A percentile compares a stretch with the other conserved stretches of the same genome.
phyloP scores from a whole-genome alignment of 2,888 invertebrate species.

The Balanococcus diminutus region DNA sequence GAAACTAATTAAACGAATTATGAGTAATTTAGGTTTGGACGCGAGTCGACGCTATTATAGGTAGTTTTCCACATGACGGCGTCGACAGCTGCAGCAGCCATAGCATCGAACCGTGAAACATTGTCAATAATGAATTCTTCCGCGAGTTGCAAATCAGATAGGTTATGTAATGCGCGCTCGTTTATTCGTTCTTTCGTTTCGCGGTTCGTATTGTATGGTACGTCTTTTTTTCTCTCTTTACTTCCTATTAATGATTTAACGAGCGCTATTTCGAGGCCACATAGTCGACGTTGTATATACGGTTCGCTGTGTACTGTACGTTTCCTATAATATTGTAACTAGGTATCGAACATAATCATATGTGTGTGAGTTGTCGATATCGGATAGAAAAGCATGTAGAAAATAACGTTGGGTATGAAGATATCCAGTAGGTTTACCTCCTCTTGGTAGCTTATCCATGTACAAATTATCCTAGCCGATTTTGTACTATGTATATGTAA shows the following conservation, averaged over 20 bases:
- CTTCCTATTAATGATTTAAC: conserved; percentile 29
- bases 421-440: too few relatives aligned
- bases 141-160: conserved; percentile 14
- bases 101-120: neutral
- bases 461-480: neutral
- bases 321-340: conserved; percentile 8
- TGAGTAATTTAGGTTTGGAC: neutral
- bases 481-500: too few relatives aligned
- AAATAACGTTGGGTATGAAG: too few relatives aligned
- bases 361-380: neutral
- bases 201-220: neutral
- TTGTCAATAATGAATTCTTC: neutral
- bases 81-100: neutral
- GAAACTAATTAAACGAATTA: neutral
- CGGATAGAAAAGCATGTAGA: too few relatives aligned
- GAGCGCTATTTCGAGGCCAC: conserved; percentile 8
- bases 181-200: neutral
- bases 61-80: neutral
- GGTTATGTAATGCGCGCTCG: neutral
- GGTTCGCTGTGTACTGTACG: too few relatives aligned
- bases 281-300: neutral
- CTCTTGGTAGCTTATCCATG: neutral
- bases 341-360: neutral
- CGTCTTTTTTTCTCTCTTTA: neutral
- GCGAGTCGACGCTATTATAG: neutral